phyloP scores from a whole-genome alignment of 2,113 vertebrate species.

The Lophura nycthemera region DNA sequence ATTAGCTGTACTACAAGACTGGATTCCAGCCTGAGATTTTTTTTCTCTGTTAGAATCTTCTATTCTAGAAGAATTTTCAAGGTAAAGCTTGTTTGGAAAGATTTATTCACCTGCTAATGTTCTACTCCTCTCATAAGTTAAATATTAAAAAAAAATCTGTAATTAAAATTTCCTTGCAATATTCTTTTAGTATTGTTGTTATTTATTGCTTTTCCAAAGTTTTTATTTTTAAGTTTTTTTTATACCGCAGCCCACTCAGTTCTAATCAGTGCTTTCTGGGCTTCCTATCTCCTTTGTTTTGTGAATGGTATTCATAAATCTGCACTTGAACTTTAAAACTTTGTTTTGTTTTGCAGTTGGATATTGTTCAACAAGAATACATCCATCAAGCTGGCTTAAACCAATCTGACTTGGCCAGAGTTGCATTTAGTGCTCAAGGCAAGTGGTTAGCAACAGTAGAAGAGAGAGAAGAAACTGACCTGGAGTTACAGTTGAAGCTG shows the following conservation, averaged over 20 bases:
- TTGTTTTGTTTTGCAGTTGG: conserved; percentile 81
- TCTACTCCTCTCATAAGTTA: not conserved
- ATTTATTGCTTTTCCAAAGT: not conserved
- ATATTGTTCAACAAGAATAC: conserved; percentile 94
- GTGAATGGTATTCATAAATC: not conserved
- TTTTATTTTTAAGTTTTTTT: not conserved
- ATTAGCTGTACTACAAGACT: not conserved
- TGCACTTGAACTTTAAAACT: fast-evolving
- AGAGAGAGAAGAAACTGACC: conserved; percentile 79
- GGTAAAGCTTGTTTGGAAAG: not conserved
- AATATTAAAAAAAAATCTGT: not conserved
- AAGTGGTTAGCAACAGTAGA: conserved; percentile 94
- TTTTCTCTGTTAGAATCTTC: not conserved
- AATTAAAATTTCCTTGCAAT: not conserved
- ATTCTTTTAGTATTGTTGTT: fast-evolving
- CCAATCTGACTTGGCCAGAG: conserved; percentile 88
- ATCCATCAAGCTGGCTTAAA: conserved; percentile 85
- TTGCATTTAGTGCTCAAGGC: conserved; percentile 80
- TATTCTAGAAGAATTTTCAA: not conserved
- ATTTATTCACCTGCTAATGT: not conserved
- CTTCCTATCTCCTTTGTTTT: fast-evolving
- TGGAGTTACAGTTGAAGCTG: conserved; percentile 89
- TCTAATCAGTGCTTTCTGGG: not conserved
- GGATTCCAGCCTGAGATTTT: not conserved
- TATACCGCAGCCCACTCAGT: not conserved